Percentiles rank a stretch among this genome's conserved stretches.
Conservation (phyloP, 2,797 vertebrate genomes). For the Falco novaeseelandiae region DNA sequence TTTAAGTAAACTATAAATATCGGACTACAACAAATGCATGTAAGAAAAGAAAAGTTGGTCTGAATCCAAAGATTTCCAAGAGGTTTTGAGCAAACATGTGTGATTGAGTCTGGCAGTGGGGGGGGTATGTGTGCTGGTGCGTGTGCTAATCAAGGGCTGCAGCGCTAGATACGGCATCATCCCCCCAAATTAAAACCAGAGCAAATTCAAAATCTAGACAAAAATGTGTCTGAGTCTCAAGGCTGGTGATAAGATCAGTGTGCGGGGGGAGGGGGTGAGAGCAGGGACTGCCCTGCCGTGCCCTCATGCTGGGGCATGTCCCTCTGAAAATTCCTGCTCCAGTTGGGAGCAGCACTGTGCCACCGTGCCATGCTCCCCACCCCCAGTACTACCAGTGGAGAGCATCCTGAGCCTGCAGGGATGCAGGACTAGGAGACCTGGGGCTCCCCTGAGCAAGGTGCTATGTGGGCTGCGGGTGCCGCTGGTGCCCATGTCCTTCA, state of each 20-base stretch:
- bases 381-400: not conserved
- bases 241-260: not conserved
- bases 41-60: conserved; percentile 62
- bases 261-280: not conserved
- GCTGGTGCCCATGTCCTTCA: not conserved
- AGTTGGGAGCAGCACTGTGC: not conserved
- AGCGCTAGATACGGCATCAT: not conserved
- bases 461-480: not conserved
- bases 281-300: rapidly evolving
- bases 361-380: rapidly evolving
- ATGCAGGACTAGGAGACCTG: too few relatives aligned
- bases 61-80: conserved; percentile 53
- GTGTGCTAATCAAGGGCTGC: conserved; percentile 6
- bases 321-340: not conserved
- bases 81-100: conserved; percentile 53
- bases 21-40: conserved; percentile 41
- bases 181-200: conserved; percentile 57
- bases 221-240: not conserved
- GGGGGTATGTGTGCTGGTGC: not conserved
- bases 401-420: rapidly evolving
- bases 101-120: conserved; percentile 49
- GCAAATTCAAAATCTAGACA: not conserved
- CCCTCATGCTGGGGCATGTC: rapidly evolving
- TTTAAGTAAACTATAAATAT: conserved; percentile 73
- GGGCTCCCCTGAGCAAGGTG: not conserved